Base-by-base conservation (phyloP, 2,797 vertebrate genomes). In the Eupleurogrammus muticus region DNA sequence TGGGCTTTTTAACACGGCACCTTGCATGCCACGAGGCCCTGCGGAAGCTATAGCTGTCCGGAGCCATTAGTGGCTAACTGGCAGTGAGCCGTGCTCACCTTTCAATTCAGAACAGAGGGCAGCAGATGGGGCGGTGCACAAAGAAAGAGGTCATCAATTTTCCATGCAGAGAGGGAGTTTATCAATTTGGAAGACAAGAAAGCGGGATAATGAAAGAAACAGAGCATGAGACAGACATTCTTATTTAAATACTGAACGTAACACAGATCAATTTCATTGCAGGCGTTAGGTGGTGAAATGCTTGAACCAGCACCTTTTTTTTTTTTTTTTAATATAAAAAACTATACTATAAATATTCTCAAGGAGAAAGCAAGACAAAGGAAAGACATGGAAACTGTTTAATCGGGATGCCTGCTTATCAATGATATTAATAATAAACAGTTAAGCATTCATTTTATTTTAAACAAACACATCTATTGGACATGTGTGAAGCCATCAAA, bases 1-100 rank as follows among this genome's bases (percentile, higher is more conserved):
- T 92, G 86, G 86, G 73, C 78, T 90, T 92, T 90, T 92, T 88
- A 92, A 91, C 86, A 76, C 71, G 20, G 85, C 80, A 66, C 75
- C 84, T 82, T 86, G 88, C 85, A 85, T 90, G 85, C 88, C 88
- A 81, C 55, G 66, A 86, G 83, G 72, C 80, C 54, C 61, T 7
- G 72, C 44, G 84, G 85, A 86, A 87, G 77, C 78, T 66, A 4
- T 61, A 24, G 72, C 81, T 89, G 87, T 89, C 86, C 80, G 42
- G 49, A 66, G 68, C 89, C 84, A 92, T 94, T 91, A 92, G 85
- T 81, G 77, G 80, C 63, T 66, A 79, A 82, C 84, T 81, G 89
- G 87, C 81, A 55, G 51, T 2, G 51, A 66, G 82, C 85, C 87
- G 86, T 60, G 16, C 75, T 86, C 82, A 84, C 75, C 75, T 85